Conservation (phyloP, 2,797 vertebrate genomes). For the Cyclopterus lumpus region DNA sequence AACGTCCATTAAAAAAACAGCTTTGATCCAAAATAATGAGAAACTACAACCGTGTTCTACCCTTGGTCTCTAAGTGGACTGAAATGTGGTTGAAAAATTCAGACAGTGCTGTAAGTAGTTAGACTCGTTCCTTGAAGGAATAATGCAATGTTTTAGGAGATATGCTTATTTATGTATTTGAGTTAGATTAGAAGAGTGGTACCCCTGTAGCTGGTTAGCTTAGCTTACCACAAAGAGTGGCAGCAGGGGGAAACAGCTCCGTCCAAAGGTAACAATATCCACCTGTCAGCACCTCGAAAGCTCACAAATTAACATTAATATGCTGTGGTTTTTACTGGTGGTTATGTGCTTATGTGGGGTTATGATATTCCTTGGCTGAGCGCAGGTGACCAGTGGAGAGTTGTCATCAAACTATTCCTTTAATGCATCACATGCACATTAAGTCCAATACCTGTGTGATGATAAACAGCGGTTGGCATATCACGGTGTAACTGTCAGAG, state of each 20-base stretch:
- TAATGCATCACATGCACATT: constrained; percentile 13
- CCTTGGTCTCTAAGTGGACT: neutral
- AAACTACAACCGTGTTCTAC: neutral
- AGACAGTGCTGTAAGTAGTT: neutral
- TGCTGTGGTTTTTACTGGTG: neutral
- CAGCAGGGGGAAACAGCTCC: neutral
- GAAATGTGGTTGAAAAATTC: neutral
- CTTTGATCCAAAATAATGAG: neutral
- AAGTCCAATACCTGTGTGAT: constrained; percentile 15
- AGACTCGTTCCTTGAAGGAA: neutral
- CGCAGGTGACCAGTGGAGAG: neutral
- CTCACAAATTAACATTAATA: neutral
- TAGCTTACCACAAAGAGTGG: neutral
- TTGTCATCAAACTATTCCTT: neutral
- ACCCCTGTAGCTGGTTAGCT: neutral
- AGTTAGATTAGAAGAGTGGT: neutral
- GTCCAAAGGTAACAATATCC: neutral
- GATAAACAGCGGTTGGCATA: constrained; percentile 32
- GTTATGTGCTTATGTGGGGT: neutral
- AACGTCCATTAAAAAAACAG: neutral
- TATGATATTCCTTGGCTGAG: constrained; percentile 5
- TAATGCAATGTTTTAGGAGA: neutral
- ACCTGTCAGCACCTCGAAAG: neutral
- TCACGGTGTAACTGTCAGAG: constrained; percentile 50
- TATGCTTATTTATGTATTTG: neutral